These are phyloP conservation scores for Sebastes taczanowskii DNA, from an alignment of 2,797 vertebrate genomes.

Conservation along the genomic window DNA sequence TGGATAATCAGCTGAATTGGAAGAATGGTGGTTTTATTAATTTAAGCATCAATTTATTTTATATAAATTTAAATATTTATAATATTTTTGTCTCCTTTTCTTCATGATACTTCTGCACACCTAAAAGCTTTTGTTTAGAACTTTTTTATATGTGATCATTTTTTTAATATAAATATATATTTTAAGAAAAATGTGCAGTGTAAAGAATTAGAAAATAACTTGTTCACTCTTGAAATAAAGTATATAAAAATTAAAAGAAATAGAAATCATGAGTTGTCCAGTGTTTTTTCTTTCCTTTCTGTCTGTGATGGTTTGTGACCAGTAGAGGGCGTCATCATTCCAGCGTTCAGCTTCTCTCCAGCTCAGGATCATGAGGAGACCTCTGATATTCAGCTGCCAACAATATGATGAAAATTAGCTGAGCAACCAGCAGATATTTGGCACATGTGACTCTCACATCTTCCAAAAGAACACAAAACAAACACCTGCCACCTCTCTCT, in stretches of 20 bases:
- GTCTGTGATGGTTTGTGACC: constrained; percentile 19
- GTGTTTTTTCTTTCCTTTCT: not conserved
- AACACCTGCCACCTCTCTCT: constrained; percentile 28
- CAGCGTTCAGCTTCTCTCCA: constrained; percentile 14
- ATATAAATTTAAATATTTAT: no score
- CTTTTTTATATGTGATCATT: no score
- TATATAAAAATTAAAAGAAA: not conserved
- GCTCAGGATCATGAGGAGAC: not conserved
- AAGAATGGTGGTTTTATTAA: not conserved
- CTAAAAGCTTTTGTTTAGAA: not conserved
- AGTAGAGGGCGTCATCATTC: constrained; percentile 71
- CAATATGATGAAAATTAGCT: constrained; percentile 25
- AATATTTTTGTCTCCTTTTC: no score
- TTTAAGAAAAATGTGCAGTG: not conserved
- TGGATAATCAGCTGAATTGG: not conserved
- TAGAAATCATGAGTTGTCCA: not conserved
- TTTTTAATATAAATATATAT: not conserved
- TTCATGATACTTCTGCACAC: not conserved
- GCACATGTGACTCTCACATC: constrained; percentile 7
- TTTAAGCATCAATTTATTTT: not conserved
- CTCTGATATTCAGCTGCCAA: constrained; percentile 12
- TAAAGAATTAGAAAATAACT: not conserved
- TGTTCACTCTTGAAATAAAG: not conserved
- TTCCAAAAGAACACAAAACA: not conserved
- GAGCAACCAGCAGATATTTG: constrained; percentile 27